Percentiles rank a stretch among this genome's conserved stretches.
Conservation (phyloP, 2,113 vertebrate genomes). For the Loxodonta africana region DNA sequence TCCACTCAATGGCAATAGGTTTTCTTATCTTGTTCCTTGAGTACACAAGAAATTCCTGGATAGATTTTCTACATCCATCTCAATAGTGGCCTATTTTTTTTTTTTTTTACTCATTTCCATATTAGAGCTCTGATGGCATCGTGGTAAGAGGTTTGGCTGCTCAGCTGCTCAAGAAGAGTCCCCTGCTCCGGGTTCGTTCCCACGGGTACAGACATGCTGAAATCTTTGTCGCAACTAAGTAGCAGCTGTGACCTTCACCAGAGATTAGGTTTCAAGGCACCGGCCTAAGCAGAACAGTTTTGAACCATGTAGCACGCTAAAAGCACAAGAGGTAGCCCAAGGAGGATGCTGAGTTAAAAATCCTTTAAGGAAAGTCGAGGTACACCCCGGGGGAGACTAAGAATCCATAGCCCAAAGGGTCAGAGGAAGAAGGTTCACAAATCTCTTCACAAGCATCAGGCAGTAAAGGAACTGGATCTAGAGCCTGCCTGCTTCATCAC, state of each 20-base stretch:
- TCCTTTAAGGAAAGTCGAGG: background rate
- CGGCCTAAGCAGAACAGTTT: background rate
- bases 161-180: background rate
- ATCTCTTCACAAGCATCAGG: background rate
- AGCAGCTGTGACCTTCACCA: background rate
- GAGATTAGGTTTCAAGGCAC: background rate
- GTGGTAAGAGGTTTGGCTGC: too few relatives aligned
- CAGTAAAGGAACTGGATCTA: background rate
- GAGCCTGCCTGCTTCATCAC: background rate
- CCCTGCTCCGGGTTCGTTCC: background rate
- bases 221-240: background rate
- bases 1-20: too few relatives aligned
- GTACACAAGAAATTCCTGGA: background rate
- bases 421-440: background rate
- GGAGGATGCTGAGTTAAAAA: background rate
- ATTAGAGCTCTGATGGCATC: too few relatives aligned
- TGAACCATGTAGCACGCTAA: background rate
- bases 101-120: background rate
- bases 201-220: background rate
- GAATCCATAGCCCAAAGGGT: background rate
- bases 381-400: background rate
- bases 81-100: background rate
- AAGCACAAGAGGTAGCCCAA: background rate
- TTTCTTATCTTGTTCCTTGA: background rate
- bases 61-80: background rate